Percentiles rank a stretch among this genome's conserved stretches.
phyloP scores from a whole-genome alignment of 2,797 vertebrate genomes.

The Melanotaenia maccullochi region DNA sequence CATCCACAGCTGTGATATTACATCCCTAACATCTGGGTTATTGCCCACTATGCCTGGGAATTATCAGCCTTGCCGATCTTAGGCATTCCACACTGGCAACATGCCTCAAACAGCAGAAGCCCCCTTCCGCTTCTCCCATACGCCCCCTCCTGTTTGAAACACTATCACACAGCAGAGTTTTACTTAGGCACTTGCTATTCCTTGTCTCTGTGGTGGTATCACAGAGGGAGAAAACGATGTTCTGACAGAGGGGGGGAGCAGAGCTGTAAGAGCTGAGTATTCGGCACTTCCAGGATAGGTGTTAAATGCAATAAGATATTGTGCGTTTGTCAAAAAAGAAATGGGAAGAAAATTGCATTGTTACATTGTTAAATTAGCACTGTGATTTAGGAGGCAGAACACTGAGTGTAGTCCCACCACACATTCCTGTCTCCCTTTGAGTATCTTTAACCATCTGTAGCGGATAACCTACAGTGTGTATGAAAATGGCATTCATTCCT shows the following conservation, averaged over 20 bases:
- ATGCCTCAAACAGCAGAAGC: conserved; percentile 75
- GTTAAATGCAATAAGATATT: conserved; percentile 82
- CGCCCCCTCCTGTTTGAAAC: conserved; percentile 78
- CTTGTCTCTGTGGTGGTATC: conserved; percentile 76
- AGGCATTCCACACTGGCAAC: conserved; percentile 93
- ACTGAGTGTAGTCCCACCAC: conserved; percentile 71
- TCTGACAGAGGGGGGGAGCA: conserved; percentile 61
- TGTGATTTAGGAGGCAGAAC: conserved; percentile 71
- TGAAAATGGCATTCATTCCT: conserved; percentile 75
- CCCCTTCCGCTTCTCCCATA: conserved; percentile 64
- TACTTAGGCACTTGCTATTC: conserved; percentile 76
- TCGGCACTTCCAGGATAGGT: conserved; percentile 81
- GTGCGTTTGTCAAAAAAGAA: conserved; percentile 73
- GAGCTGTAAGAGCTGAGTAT: conserved; percentile 69
- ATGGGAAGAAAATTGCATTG: conserved; percentile 63
- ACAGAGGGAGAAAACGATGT: conserved; percentile 76
- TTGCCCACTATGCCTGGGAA: conserved; percentile 98
- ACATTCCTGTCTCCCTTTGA: conserved; percentile 74
- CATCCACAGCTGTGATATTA: conserved; percentile 96
- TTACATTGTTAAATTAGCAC: conserved; percentile 80
- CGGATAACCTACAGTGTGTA: conserved; percentile 73
- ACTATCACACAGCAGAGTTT: conserved; percentile 83
- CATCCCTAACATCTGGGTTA: conserved; percentile 99
- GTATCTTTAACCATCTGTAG: conserved; percentile 81
- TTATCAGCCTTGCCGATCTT: conserved; percentile 94